Evolutionary conservation across 1,140 invertebrate species (phyloP).

Genomic region (Leptinotarsa undecemlineata): DNA sequence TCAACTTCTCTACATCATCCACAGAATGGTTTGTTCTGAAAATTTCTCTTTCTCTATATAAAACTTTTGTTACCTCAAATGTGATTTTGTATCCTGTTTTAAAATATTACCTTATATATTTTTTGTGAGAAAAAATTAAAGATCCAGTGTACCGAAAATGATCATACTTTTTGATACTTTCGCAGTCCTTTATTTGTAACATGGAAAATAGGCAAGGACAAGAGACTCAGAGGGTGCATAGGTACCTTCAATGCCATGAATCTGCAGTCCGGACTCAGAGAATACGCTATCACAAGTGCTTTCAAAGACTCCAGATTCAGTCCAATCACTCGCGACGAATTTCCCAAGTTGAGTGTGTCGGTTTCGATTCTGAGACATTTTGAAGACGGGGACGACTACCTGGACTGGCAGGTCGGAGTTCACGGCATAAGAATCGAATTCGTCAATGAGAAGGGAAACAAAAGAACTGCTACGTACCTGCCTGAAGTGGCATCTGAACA

Average conservation of each 20-base stretch:
- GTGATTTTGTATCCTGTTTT: too few species aligned
- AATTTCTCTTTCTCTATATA: too few species aligned
- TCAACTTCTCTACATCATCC: too few species aligned
- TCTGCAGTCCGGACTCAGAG: slow-evolving; percentile 87
- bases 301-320: slow-evolving; percentile 96
- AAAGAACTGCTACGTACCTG: slow-evolving; percentile 95
- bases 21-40: too few species aligned
- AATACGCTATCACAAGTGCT: slow-evolving; percentile 97
- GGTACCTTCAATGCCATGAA: slow-evolving; percentile 95
- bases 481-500: slow-evolving; percentile 97
- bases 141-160: not conserved
- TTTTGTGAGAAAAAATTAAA: too few species aligned
- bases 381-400: slow-evolving; percentile 91
- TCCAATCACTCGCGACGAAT: slow-evolving; percentile 92
- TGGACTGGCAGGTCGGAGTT: slow-evolving; percentile 96
- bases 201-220: slow-evolving; percentile 95
- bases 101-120: too few species aligned
- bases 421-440: slow-evolving; percentile 99
- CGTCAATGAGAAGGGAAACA: slow-evolving; percentile 90
- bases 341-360: slow-evolving; percentile 88
- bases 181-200: slow-evolving; percentile 97
- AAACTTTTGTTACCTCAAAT: too few species aligned
- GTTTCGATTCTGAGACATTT: slow-evolving; percentile 95
- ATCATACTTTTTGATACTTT: slow-evolving; percentile 52
- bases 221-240: slow-evolving; percentile 89